A percentile compares a stretch with the other conserved stretches of the same genome.
These are phyloP conservation scores for Drosophila sproati DNA, from an alignment of 1,140 invertebrate species.

Conservation along the genomic window DNA sequence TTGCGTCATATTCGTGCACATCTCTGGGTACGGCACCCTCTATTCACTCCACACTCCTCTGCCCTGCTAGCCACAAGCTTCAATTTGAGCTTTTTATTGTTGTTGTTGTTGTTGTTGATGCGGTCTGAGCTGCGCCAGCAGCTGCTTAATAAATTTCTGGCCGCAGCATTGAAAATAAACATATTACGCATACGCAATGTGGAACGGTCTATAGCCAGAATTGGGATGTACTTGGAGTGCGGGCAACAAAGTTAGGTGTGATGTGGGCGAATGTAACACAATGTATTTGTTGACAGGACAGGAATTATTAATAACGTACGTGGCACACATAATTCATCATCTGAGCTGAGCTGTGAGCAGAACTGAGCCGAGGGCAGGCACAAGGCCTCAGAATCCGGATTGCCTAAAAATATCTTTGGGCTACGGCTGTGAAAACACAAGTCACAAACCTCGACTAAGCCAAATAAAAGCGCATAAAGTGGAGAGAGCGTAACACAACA, in stretches of 20 bases:
- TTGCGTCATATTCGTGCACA: constrained; percentile 41
- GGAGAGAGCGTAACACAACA: constrained; percentile 2
- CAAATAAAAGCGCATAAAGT: constrained; percentile 66
- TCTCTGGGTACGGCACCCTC: background rate
- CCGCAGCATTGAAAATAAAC: constrained; percentile 56
- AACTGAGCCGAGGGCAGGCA: constrained; percentile 4
- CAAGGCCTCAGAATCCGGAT: constrained; percentile 33
- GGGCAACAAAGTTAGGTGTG: constrained; percentile 9
- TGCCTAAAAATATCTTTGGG: constrained; percentile 56
- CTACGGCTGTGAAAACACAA: constrained; percentile 68
- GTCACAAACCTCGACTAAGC: constrained; percentile 70
- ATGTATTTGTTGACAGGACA: constrained; percentile 79
- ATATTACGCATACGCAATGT: constrained; percentile 78
- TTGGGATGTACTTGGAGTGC: background rate
- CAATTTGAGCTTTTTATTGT: constrained; percentile 9
- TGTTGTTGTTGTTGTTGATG: constrained; percentile 18
- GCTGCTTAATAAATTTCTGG: constrained; percentile 60
- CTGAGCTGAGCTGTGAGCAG: constrained; percentile 12
- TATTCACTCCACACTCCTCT: background rate
- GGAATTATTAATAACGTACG: constrained; percentile 83
- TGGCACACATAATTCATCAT: constrained; percentile 81
- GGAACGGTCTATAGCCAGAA: constrained; percentile 14
- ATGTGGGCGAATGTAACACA: constrained; percentile 37
- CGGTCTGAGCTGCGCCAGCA: constrained; percentile 37
- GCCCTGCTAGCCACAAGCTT: constrained; percentile 1